phyloP scores from a whole-genome alignment of 1,140 invertebrate genomes.

The Caenorhabditis latens region DNA sequence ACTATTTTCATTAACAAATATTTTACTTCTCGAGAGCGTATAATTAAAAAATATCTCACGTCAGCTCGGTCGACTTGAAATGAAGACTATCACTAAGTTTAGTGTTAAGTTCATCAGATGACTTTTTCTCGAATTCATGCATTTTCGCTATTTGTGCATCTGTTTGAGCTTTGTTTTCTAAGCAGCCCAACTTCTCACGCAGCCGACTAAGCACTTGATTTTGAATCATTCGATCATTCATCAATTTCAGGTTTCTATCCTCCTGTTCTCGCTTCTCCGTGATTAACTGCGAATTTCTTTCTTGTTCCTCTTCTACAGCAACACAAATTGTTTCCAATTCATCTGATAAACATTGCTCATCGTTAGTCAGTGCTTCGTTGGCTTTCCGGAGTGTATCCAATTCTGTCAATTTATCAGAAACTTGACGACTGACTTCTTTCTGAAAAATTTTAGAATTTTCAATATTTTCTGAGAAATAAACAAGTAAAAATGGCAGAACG shows the following conservation, averaged over 20 bases:
- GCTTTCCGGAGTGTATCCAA: slow-evolving; percentile 68
- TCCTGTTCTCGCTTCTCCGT: slow-evolving; percentile 97
- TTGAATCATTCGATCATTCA: slow-evolving; percentile 85
- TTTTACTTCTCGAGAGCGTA: not conserved
- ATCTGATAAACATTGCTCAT: slow-evolving; percentile 83
- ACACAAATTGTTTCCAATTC: slow-evolving; percentile 95
- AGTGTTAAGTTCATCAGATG: slow-evolving; percentile 86
- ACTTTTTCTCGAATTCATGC: slow-evolving; percentile 8
- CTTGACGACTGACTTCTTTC: slow-evolving; percentile 66
- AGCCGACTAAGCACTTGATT: slow-evolving; percentile 82
- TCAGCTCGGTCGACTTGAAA: slow-evolving; percentile 2
- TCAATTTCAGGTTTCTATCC: slow-evolving; percentile 98
- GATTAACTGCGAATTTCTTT: slow-evolving; percentile 94
- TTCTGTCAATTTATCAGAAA: slow-evolving; percentile 69
- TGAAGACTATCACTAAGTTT: slow-evolving; percentile 78
- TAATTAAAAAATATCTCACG: slow-evolving; percentile 28
- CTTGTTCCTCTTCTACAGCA: slow-evolving; percentile 99
- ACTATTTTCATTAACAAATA: not conserved
- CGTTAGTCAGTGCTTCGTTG: slow-evolving; percentile 44
- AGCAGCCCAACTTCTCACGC: slow-evolving; percentile 86
- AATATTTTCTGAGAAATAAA: no score
- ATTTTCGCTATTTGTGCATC: slow-evolving; percentile 22
- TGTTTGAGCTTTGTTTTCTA: slow-evolving; percentile 28
- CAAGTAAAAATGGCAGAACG: no score
- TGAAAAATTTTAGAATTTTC: not conserved